Evolutionary conservation across 2,113 vertebrate genomes (phyloP), one percentile per base, ranked within the genome.

Genomic region (Pseudorasbora parva): DNA sequence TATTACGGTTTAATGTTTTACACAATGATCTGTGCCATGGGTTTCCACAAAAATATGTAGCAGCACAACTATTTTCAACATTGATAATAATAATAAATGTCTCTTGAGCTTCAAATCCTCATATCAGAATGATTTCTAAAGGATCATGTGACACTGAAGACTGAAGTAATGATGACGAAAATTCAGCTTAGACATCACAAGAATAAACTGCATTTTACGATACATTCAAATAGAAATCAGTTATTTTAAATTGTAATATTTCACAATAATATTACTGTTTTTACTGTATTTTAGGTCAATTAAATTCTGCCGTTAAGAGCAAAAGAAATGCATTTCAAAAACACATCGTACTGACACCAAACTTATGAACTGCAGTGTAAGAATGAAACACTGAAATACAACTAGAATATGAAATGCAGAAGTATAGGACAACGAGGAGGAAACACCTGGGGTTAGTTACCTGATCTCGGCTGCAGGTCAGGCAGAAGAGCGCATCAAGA

Each of bases 401-500:
- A 64, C 14, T 33, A 27, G 15, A 66, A 66, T 37, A 19, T 19
- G 27, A 33, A 66, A 66, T 21, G 30, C 30, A 68, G 64, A 37
- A 68, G 64, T 10, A 37, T 27, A 33, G 25, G 62, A 19, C 19
- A 37, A 3, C 7, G 17, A 66, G 41, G 64, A 37, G 17, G 64
- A 68, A 66, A 68, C 7, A 19, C 27, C 15, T 19, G 64, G 9
- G 4, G 33, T 15, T 30, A 15, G 45, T 54, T 75, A 75, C 73
- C 73, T 75, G 73, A 75, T 75, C 73, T 54, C 17, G 2, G 25
- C 25, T 14, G 49, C 10, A 75, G 27, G 73, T 75, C 73, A 75
- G 49, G 7, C 73, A 75, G 73, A 15, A 33, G 49, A 75, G 27
- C 33, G 73, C 73, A 75, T 75, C 73, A 75, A 75, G 9, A 75